Percentiles rank a stretch among this genome's conserved stretches.
Evolutionary conservation across 2,113 vertebrate species (phyloP).

Genomic region (Eulemur rufifrons): DNA sequence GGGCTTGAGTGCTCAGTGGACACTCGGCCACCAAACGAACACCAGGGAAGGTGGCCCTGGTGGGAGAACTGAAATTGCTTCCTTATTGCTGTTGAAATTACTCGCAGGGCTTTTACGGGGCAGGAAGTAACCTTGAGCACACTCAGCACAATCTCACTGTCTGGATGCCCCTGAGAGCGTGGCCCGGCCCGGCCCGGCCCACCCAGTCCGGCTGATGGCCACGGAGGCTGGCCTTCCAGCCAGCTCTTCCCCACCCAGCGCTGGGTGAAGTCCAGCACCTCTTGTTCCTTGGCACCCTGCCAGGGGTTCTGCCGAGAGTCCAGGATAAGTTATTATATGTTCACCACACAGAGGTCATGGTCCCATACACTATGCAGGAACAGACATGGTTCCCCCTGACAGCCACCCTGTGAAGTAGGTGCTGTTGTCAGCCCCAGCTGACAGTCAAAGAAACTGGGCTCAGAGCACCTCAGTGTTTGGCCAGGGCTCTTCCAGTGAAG

Average conservation of each 20-base stretch:
- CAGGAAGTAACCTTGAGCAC: neutral
- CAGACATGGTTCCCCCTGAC: neutral
- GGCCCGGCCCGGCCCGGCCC: accelerated
- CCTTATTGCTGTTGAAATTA: neutral
- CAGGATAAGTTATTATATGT: neutral
- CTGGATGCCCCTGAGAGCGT: neutral
- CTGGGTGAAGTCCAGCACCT: neutral
- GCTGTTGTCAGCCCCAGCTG: neutral
- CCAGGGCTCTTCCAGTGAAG: neutral
- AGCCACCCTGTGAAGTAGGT: neutral
- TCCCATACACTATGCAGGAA: neutral
- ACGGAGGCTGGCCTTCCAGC: neutral
- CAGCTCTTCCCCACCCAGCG: neutral
- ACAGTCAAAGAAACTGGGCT: constrained; percentile 12
- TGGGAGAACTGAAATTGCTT: neutral
- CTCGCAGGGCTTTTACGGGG: neutral
- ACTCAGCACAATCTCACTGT: neutral
- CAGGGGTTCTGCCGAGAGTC: neutral
- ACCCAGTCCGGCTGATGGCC: neutral
- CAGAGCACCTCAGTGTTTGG: neutral
- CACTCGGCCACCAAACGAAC: accelerated
- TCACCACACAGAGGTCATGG: neutral
- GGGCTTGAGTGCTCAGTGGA: neutral
- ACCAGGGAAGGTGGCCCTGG: neutral
- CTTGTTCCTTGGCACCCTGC: neutral